Evolutionary conservation across 2,113 vertebrate genomes (phyloP), one percentile per base, ranked within the genome.

Genomic region (Phocoena phocoena): DNA sequence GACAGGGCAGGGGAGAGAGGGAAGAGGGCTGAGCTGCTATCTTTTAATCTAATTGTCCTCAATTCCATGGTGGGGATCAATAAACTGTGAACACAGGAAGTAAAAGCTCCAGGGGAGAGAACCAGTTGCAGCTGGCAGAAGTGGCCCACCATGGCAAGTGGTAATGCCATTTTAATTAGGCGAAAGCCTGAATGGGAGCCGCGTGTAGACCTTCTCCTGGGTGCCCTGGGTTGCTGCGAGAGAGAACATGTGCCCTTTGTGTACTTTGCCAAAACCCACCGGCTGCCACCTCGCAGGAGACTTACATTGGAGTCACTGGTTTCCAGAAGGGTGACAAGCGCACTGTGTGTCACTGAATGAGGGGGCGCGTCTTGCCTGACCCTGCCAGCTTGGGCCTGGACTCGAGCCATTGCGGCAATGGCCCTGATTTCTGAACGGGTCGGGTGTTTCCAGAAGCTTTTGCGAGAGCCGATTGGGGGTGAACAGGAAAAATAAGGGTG

Each of bases 251-350:
- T 88, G 97, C 96, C 96, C 98, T 98, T 98, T 96, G 97, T 98
- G 96, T 14, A 1, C 96, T 98, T 97, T 70, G 96, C 96, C 98
- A 90, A 0, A 98, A 98, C 97, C 98, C 97, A 98, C 98, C 98
- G 99, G 98, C 98, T 99, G 99, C 98, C 98, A 98, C 98, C 97
- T 98, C 1, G 76, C 98, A 98, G 98, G 98, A 98, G 97, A 98
- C 98, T 99, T 99, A 99, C 1, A 63, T 99, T 90, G 96, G 99
- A 99, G 98, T 99, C 98, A 98, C 97, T 99, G 98, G 74, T 96
- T 98, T 98, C 98, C 98, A 98, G 99, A 99, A 98, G 98, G 98
- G 98, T 96, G 98, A 98, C 99, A 98, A 98, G 98, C 96, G 97
- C 97, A 96, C 98, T 98, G 97, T 97, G 95, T 98, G 98, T 96